Evolutionary conservation across 2,888 invertebrate genomes (phyloP), one percentile per base, ranked within the genome.

Genomic region (Loripinus fragilis): DNA sequence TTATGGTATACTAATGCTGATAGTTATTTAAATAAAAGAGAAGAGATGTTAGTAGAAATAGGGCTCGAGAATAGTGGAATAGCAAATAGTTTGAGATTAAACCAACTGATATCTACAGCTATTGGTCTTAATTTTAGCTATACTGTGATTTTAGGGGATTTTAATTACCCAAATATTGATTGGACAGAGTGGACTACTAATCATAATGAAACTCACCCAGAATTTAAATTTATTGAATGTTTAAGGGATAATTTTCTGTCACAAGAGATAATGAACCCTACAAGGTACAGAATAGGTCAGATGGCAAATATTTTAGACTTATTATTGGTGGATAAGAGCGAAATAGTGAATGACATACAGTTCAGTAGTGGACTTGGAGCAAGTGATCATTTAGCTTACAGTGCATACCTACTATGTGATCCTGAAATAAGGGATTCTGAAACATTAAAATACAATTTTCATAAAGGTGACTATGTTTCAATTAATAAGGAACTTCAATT

Each of bases 131-230:
- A 71, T 7, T 55, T 38, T 25, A 60, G 42, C 12, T 38, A 71
- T 23, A 17, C 52, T 20, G 41, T 71, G 1, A 25, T 71, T 38
- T 8, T 71, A 2, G 71, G 71, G 3, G 71, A 71, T 60, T 69
- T 71, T 71, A 71, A 71, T 23, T 71, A 52, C 30, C 70, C 70
- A 38, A 55, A 35, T 35, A 71, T 71, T 7, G 25, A 71, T 23
- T 71, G 70, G 70, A 52, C 2, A 20, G 52, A 33, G 2, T 71
- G 70, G 70, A 71, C 23, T 23, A 52, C 35, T 12, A 15, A n/a
- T n/a, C 50, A 52, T 17, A 69, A 50, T 48, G 71, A 71, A 28
- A 42, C 52, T 23, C 71, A 71, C 30, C 2, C 55, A 41, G 33
- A 55, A 38, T 38, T 38, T 38, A 5, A 38, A 12, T 38, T 38